A percentile compares a stretch with the other conserved stretches of the same genome.
Conservation (phyloP, 1,140 invertebrate species). For the Diorhabda sublineata region DNA sequence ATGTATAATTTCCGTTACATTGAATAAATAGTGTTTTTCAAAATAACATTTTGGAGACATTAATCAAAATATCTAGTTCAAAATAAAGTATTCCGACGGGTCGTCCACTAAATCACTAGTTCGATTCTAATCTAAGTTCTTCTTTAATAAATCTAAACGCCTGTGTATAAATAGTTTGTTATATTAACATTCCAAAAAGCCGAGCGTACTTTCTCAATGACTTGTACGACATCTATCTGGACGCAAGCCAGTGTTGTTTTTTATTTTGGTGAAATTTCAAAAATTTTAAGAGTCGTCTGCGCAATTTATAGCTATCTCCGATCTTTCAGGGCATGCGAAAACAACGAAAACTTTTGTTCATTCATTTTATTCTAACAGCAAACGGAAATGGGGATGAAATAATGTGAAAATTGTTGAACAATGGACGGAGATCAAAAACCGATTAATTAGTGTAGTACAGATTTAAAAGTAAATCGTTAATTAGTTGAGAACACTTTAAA, state of each 20-base stretch:
- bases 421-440: too few relatives aligned
- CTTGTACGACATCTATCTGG: conserved; percentile 4
- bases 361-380: conserved; percentile 3
- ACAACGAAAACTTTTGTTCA: conserved; percentile 10
- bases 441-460: too few relatives aligned
- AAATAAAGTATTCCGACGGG: too few relatives aligned
- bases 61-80: too few relatives aligned
- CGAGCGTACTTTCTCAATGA: not conserved
- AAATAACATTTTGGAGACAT: too few relatives aligned
- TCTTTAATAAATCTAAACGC: not conserved
- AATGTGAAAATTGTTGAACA: too few relatives aligned
- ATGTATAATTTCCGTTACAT: too few relatives aligned
- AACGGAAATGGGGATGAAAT: too few relatives aligned
- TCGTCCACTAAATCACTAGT: not conserved
- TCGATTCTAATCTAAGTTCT: not conserved
- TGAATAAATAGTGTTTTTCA: too few relatives aligned
- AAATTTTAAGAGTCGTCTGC: conserved; percentile 6
- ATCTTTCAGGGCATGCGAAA: conserved; percentile 8
- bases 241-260: conserved; percentile 1
- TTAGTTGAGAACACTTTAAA: too few relatives aligned
- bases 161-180: conserved; percentile 6
- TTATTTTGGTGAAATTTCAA: conserved; percentile 13
- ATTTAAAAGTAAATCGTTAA: too few relatives aligned
- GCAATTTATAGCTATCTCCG: conserved; percentile 12
- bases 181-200: conserved; percentile 10